phyloP scores from a whole-genome alignment of 2,113 vertebrate species.

The Lutjanus erythropterus region DNA sequence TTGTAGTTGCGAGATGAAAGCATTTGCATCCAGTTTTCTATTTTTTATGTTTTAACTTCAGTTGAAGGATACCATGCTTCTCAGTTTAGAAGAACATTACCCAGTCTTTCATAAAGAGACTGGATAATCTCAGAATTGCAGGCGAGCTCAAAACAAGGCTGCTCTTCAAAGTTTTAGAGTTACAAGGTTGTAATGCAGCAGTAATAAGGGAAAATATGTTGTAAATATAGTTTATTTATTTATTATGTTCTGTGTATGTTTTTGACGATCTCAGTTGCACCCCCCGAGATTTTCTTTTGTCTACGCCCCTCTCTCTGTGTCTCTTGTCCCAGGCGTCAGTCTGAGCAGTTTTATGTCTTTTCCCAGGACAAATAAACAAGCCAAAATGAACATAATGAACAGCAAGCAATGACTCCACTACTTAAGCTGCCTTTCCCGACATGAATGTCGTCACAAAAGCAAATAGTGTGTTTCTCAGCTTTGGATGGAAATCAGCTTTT shows the following conservation, averaged over 20 bases:
- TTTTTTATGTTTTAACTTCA: not conserved
- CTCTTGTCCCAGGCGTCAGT: slow-evolving; percentile 36
- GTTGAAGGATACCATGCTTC: not conserved
- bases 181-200: not conserved
- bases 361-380: slow-evolving; percentile 59
- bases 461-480: slow-evolving; percentile 41
- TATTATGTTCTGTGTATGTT: slow-evolving; percentile 26
- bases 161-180: not conserved
- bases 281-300: not conserved
- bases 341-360: slow-evolving; percentile 50
- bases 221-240: not conserved
- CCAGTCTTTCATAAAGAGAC: not conserved
- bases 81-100: not conserved
- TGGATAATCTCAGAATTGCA: slow-evolving; percentile 14
- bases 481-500: slow-evolving; percentile 23
- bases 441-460: slow-evolving; percentile 45
- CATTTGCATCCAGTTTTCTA: not conserved
- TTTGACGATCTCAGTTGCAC: slow-evolving; percentile 4
- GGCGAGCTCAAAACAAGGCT: slow-evolving; percentile 10
- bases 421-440: slow-evolving; percentile 27
- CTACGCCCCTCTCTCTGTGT: not conserved
- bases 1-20: not conserved
- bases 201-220: not conserved
- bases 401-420: slow-evolving; percentile 15
- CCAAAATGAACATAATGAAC: slow-evolving; percentile 55